Percentiles rank a stretch among this genome's conserved stretches.
These are phyloP conservation scores for Dicrostonyx torquatus DNA, from an alignment of 2,797 vertebrate genomes.

Conservation along the genomic window DNA sequence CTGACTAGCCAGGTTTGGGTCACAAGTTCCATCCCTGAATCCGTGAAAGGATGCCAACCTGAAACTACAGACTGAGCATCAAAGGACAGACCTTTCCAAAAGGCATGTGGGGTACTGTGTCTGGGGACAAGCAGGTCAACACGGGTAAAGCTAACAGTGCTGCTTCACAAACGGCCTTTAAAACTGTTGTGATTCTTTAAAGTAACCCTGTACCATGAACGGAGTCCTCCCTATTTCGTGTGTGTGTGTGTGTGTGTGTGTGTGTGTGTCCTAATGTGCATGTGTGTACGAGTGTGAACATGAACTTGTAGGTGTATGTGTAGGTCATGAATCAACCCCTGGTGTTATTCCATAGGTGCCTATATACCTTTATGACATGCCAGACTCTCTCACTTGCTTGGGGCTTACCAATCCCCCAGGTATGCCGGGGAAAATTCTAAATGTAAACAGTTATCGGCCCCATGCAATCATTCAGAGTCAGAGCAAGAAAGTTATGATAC, in stretches of 20 bases:
- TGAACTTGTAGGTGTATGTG: neutral
- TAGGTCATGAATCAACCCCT: neutral
- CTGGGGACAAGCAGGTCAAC: neutral
- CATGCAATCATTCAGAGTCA: too few relatives aligned
- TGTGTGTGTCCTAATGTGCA: neutral
- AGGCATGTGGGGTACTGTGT: neutral
- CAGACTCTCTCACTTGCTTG: neutral
- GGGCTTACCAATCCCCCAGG: neutral
- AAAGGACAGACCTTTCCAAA: constrained; percentile 15
- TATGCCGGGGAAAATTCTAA: too few relatives aligned
- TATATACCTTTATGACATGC: neutral
- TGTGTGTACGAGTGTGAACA: neutral
- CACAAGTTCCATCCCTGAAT: neutral
- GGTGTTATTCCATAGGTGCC: neutral
- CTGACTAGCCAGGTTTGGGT: neutral
- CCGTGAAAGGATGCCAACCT: neutral
- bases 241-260: neutral
- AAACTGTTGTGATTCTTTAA: neutral
- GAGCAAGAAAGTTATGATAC: too few relatives aligned
- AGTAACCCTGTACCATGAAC: constrained; percentile 6
- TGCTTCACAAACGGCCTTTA: neutral
- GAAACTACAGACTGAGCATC: neutral
- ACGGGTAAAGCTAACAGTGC: neutral
- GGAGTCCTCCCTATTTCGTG: neutral
- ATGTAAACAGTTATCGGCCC: too few relatives aligned